phyloP scores from a whole-genome alignment of 1,140 invertebrate genomes.

The Calephelis nemesis region DNA sequence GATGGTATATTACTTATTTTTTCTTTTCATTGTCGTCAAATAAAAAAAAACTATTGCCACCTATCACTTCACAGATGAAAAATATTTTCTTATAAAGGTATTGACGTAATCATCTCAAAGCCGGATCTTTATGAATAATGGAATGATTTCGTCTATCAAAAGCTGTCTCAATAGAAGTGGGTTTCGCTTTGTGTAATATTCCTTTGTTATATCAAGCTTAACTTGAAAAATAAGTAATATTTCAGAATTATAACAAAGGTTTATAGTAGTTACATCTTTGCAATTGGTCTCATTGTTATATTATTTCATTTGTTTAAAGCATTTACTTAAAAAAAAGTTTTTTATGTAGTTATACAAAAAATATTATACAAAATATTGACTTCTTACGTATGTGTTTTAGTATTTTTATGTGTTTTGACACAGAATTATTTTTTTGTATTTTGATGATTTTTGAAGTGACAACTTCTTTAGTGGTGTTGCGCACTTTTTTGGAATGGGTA shows the following conservation, averaged over 20 bases:
- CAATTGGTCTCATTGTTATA: too few relatives aligned
- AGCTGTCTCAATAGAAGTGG: conserved; percentile 7
- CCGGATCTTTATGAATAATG: conserved; percentile 4
- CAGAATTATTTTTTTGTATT: too few relatives aligned
- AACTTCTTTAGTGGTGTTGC: too few relatives aligned
- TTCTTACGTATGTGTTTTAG: too few relatives aligned
- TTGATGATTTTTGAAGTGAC: too few relatives aligned
- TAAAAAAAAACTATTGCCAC: background rate
- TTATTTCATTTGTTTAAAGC: too few relatives aligned
- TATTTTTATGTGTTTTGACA: too few relatives aligned
- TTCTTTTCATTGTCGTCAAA: background rate
- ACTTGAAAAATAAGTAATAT: background rate
- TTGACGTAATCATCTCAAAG: conserved; percentile 6
- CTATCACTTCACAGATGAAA: background rate
- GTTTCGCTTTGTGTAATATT: conserved; percentile 6
- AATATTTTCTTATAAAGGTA: conserved; percentile 2
- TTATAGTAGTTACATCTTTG: background rate
- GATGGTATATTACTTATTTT: too few relatives aligned
- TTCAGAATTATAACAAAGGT: background rate
- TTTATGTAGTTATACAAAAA: too few relatives aligned
- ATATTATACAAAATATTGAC: too few relatives aligned
- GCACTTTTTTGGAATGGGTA: too few relatives aligned
- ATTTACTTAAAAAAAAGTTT: too few relatives aligned
- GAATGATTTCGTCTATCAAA: conserved; percentile 11
- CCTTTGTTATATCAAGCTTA: conserved; percentile 3